These are phyloP conservation scores for Acrobasis suavella DNA, from an alignment of 2,888 invertebrate genomes.

Conservation along the genomic window DNA sequence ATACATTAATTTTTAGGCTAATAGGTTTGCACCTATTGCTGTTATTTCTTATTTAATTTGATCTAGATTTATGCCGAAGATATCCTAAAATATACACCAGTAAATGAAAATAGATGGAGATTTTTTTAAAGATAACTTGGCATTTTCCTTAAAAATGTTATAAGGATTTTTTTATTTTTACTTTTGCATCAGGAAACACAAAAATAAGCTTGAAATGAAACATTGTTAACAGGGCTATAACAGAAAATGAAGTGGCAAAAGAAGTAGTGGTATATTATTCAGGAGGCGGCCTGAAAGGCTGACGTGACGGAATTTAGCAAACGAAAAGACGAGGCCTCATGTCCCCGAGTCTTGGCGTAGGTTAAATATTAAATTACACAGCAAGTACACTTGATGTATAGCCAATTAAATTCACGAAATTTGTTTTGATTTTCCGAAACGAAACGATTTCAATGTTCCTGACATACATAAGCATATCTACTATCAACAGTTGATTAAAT, in stretches of 20 bases:
- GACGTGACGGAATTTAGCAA: slow-evolving; percentile 51
- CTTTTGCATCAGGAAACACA: not conserved
- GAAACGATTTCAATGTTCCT: no score
- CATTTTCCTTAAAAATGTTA: not conserved
- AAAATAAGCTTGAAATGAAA: slow-evolving; percentile 3
- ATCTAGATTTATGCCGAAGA: not conserved
- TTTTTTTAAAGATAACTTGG: not conserved
- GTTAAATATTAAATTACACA: slow-evolving; percentile 44
- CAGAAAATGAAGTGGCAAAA: slow-evolving; percentile 22
- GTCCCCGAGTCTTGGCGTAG: slow-evolving; percentile 41
- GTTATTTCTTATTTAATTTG: no score
- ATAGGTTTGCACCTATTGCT: no score
- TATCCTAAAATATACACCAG: not conserved
- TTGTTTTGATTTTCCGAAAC: no score
- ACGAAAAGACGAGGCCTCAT: slow-evolving; percentile 47
- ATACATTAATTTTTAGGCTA: no score
- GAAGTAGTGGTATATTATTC: slow-evolving; percentile 32
- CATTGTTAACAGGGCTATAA: slow-evolving; percentile 3
- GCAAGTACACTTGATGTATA: slow-evolving; percentile 8
- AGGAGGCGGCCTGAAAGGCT: slow-evolving; percentile 44
- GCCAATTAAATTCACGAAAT: not conserved
- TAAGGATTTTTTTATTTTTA: not conserved
- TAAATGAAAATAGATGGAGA: not conserved
- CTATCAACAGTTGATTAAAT: no score
- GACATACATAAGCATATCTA: no score